Conservation (phyloP, 2,113 vertebrate species). For the Microcebus lehilahytsara region DNA sequence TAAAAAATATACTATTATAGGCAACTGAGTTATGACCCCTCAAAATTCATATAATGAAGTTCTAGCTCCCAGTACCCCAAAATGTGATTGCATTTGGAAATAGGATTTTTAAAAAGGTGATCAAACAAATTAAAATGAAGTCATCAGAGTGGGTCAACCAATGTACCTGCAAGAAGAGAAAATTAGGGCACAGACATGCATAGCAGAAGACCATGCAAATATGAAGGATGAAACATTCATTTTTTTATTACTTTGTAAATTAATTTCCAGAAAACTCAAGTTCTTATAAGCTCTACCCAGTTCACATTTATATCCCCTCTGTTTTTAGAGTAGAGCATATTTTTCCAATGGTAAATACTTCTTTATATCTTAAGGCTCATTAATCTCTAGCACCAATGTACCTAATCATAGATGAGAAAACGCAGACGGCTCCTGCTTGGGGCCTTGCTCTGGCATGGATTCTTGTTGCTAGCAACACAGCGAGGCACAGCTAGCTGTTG, state of each 20-base stretch:
- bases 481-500: conserved; percentile 38
- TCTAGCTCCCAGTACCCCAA: not conserved
- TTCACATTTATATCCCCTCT: not conserved
- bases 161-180: not conserved
- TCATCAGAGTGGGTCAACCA: not conserved
- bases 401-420: conserved; percentile 67
- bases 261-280: not conserved
- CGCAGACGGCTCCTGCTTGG: conserved; percentile 61
- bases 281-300: not conserved
- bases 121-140: not conserved
- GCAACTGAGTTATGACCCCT: not conserved
- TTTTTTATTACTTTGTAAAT: not conserved
- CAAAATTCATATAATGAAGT: not conserved
- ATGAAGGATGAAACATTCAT: not conserved
- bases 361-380: not conserved
- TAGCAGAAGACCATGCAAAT: not conserved
- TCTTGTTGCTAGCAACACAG: conserved; percentile 79
- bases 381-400: conserved; percentile 1
- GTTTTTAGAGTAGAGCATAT: not conserved
- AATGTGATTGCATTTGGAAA: not conserved
- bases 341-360: conserved; percentile 39
- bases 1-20: not conserved
- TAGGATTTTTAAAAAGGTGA: not conserved
- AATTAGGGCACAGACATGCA: not conserved
- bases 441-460: not conserved